These are phyloP conservation scores for Ichneumon xanthorius DNA, from an alignment of 2,888 invertebrate genomes.

Conservation along the genomic window DNA sequence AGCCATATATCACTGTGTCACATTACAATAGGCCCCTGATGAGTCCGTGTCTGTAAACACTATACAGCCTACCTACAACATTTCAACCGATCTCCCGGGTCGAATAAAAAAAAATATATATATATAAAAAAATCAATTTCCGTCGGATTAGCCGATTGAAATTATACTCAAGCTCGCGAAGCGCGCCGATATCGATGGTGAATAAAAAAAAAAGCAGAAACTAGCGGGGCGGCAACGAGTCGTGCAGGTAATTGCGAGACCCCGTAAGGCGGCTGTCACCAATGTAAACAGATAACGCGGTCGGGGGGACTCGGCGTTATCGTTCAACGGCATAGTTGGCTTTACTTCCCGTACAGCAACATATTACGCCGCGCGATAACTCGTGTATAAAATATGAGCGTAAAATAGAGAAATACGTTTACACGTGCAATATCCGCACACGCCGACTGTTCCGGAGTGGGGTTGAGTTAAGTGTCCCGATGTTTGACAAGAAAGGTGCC, in stretches of 20 bases:
- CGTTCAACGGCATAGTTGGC: slow-evolving; percentile 38
- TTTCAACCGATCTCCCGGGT: background rate
- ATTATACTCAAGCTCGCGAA: background rate
- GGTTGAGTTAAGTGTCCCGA: slow-evolving; percentile 49
- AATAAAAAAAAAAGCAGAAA: slow-evolving; percentile 4
- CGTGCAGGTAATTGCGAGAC: slow-evolving; percentile 21
- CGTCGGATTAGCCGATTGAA: background rate
- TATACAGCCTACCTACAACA: no score
- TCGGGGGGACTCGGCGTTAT: slow-evolving; percentile 42
- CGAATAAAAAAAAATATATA: background rate
- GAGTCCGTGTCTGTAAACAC: background rate
- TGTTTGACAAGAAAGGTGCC: slow-evolving; percentile 76
- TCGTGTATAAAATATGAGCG: slow-evolving; percentile 23
- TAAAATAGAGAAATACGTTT: slow-evolving; percentile 3
- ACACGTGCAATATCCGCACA: background rate
- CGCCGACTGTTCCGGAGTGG: background rate
- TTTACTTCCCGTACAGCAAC: slow-evolving; percentile 33
- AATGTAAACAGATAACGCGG: slow-evolving; percentile 44
- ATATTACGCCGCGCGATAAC: slow-evolving; percentile 40
- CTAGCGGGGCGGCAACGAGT: slow-evolving; percentile 3
- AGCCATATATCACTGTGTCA: background rate
- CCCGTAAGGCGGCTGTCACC: slow-evolving; percentile 10
- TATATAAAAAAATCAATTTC: background rate
- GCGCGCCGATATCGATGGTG: background rate
- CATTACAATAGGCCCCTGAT: background rate